A percentile compares a stretch with the other conserved stretches of the same genome.
phyloP scores from a whole-genome alignment of 2,797 vertebrate genomes.

The Vultur gryphus region DNA sequence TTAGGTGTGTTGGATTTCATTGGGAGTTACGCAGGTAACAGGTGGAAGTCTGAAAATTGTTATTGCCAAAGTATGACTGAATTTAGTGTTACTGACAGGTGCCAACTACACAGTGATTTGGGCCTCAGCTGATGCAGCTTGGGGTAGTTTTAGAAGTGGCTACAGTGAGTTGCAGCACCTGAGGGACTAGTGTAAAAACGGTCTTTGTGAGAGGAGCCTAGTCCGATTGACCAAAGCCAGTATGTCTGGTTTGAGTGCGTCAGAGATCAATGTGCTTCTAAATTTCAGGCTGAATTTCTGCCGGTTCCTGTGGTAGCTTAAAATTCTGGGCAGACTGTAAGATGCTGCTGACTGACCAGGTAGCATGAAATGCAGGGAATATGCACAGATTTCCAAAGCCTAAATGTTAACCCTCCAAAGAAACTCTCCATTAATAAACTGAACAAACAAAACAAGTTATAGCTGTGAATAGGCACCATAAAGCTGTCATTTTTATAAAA shows the following conservation, averaged over 20 bases:
- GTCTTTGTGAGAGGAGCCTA: neutral
- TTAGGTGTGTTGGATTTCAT: neutral
- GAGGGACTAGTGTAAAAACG: accelerated
- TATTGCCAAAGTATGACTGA: neutral
- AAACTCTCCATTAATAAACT: neutral
- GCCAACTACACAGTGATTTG: neutral
- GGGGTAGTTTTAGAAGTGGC: neutral
- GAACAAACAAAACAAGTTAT: neutral
- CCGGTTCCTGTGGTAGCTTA: neutral
- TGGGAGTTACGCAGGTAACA: neutral
- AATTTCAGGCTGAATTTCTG: neutral
- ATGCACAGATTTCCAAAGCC: neutral
- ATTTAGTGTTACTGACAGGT: neutral
- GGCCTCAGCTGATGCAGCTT: neutral
- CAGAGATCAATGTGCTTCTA: neutral
- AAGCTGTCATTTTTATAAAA: neutral
- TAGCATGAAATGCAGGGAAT: neutral
- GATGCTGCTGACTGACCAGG: neutral
- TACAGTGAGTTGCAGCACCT: neutral
- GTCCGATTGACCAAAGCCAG: neutral
- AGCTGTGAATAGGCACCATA: neutral
- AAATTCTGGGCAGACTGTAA: neutral
- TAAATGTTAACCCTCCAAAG: neutral
- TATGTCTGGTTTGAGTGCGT: neutral
- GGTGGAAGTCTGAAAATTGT: neutral